Conservation (phyloP, 2,113 vertebrate species). For the Rhabdornis inornatus region DNA sequence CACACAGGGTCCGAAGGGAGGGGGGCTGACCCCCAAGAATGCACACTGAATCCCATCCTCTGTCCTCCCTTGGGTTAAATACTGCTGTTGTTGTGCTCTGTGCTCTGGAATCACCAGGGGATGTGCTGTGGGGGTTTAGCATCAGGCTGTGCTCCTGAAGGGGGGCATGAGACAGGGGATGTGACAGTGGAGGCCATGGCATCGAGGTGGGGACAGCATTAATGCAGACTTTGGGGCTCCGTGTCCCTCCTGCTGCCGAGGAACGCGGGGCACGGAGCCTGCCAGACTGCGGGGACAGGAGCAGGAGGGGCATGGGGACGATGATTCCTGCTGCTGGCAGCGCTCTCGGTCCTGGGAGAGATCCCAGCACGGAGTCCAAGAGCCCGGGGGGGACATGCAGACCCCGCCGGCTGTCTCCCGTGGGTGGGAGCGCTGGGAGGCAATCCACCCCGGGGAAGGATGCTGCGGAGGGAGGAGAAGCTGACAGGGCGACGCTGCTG, state of each 20-base stretch:
- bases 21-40: rapidly evolving
- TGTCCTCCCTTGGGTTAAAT: background rate
- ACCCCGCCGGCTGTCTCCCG: background rate
- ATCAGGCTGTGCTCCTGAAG: background rate
- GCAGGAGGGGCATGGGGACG: rapidly evolving
- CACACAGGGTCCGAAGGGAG: background rate
- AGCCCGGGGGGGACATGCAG: background rate
- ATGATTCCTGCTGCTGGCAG: background rate
- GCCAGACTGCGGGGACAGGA: background rate
- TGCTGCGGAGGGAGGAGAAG: background rate
- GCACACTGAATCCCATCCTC: rapidly evolving
- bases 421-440: background rate
- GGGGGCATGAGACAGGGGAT: background rate
- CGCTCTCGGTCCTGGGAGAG: background rate
- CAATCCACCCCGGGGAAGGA: background rate
- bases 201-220: background rate
- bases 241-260: background rate
- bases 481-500: conserved; percentile 21
- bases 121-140: background rate
- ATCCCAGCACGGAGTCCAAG: background rate
- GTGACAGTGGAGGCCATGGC: rapidly evolving
- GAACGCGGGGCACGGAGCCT: background rate
- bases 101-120: background rate
- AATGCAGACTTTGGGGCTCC: background rate
- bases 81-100: background rate